Evolutionary conservation across 2,888 invertebrate species (phyloP), one percentile per base, ranked within the genome.

Genomic region (Cerceris rybyensis): DNA sequence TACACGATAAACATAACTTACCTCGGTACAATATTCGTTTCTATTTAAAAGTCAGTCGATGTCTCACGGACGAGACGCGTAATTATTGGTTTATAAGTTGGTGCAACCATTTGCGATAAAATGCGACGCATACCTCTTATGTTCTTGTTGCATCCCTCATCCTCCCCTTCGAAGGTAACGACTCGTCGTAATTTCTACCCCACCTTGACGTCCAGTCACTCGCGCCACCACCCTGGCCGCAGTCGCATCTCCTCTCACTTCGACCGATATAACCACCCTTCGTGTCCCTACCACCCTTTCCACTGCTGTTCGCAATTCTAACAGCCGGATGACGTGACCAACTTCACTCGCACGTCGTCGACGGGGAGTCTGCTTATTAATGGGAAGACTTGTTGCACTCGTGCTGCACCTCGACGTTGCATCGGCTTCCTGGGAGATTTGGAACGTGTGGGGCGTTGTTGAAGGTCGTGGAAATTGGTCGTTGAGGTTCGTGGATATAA

Each of bases 311-410:
- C 69, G 49, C 70, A 54, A 67, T 78, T 78, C 76, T 67, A 70
- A 50, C 72, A 42, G 54, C 74, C 61, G 28, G 66, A 54, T 78
- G 61, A 65, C 81, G 78, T 79, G 76, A 79, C 76, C 79, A 84
- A 76, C 79, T 81, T 78, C 76, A 63, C 60, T 70, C 63, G 72
- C 77, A 57, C 69, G 69, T 74, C 64, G 69, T 64, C 65, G 61
- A 60, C 14, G 39, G 41, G 49, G 66, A 39, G 68, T 75, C 75
- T 75, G 82, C 75, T 83, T 83, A 85, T 84, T 84, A 85, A 84
- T 84, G 83, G 78, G 80, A 82, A 82, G 83, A 84, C 84, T 84
- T 84, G 84, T 84, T 84, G 84, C 84, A 83, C 84, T 54, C 74
- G 50, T 64, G 80, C 39, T 13, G 46, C 54, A 67, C 50, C 63